These are phyloP conservation scores for Ascidia mentula DNA, from an alignment of 23 tunicate genomes.

Conservation along the genomic window DNA sequence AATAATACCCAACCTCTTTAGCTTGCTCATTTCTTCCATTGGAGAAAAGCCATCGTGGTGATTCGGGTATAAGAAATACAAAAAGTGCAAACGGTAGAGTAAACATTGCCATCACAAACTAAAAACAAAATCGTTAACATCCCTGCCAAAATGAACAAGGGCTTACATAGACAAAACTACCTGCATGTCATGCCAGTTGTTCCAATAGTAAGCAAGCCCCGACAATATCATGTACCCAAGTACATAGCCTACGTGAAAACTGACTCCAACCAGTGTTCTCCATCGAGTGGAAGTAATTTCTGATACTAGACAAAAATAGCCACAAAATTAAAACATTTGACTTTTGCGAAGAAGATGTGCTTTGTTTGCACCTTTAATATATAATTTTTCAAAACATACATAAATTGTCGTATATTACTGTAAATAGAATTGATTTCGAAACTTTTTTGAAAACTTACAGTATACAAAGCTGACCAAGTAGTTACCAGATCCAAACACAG, in stretches of 20 bases:
- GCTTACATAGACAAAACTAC: too few species aligned
- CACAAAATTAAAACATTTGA: not conserved
- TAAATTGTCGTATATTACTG: too few species aligned
- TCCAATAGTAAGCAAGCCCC: slow-evolving; percentile 71
- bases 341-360: too few species aligned
- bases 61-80: slow-evolving; percentile 65
- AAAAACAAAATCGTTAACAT: not conserved
- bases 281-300: slow-evolving; percentile 47
- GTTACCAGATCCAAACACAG: slow-evolving; percentile 62
- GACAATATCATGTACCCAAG: slow-evolving; percentile 81
- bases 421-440: too few species aligned
- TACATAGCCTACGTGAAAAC: slow-evolving; percentile 61
- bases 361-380: too few species aligned
- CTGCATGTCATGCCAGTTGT: slow-evolving; percentile 76
- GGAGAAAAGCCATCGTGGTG: slow-evolving; percentile 66
- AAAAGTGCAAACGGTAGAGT: slow-evolving; percentile 54
- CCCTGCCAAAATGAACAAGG: too few species aligned
- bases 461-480: slow-evolving; percentile 57
- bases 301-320: slow-evolving; percentile 43
- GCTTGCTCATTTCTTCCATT: slow-evolving; percentile 45
- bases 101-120: slow-evolving; percentile 34
- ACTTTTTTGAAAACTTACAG: slow-evolving; percentile 48
- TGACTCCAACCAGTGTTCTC: slow-evolving; percentile 61
- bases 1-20: too few species aligned
- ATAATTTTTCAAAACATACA: too few species aligned